Conservation (phyloP, 2,113 vertebrate species). For the Callithrix jacchus region DNA sequence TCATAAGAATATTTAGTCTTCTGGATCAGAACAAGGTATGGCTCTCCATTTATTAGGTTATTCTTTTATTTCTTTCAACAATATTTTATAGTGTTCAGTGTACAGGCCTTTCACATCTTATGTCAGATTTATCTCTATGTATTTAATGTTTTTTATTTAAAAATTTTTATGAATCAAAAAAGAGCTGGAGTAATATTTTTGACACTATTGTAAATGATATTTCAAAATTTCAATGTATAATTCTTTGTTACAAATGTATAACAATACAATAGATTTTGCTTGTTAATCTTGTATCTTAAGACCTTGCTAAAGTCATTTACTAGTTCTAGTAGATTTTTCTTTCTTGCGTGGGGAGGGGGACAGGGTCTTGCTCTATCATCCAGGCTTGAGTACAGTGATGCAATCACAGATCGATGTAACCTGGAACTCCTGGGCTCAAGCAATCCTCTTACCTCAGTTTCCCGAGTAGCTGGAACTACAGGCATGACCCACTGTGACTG, state of each 20-base stretch:
- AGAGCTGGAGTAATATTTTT: no score
- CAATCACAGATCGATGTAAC: no score
- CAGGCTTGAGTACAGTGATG: no score
- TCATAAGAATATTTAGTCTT: not conserved
- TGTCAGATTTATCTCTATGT: not conserved
- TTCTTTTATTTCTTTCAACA: slow-evolving; percentile 15
- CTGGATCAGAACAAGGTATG: not conserved
- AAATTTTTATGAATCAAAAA: no score
- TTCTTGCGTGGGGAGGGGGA: no score
- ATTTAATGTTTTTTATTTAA: not conserved
- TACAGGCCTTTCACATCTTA: not conserved
- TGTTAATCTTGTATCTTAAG: not conserved
- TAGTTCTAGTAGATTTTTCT: not conserved
- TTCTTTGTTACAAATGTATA: not conserved
- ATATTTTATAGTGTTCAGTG: not conserved
- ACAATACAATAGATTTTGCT: not conserved
- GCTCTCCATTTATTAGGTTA: not conserved
- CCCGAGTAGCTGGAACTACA: no score
- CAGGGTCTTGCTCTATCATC: no score
- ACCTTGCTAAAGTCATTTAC: not conserved
- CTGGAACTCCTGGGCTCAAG: no score
- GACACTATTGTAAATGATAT: not conserved
- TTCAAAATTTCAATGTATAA: not conserved
- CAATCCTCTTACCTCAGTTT: no score
- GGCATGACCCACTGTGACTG: no score